Base-by-base conservation (phyloP, 2,797 vertebrate genomes). In the Poecilia velifera region DNA sequence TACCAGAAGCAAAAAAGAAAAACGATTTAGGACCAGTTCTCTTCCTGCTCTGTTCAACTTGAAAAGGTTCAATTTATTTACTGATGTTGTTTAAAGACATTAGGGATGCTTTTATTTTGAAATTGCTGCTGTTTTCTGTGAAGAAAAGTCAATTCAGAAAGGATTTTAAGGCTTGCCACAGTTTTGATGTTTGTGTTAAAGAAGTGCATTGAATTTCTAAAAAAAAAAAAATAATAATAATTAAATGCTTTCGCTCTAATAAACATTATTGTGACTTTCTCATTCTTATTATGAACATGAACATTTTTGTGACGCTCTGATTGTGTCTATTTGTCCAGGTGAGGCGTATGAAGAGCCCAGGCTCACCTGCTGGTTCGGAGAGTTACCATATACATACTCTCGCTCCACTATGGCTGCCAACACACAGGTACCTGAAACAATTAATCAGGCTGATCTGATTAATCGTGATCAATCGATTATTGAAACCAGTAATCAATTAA, bases 361-460 rank as follows among this genome's bases (percentile, higher is more conserved):
- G 84, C 95, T 99, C 76, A 99, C 98, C 49, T 98, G 96, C 79
- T 99, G 98, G 98, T 99, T 95, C 51, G 98, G 98, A 84, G 97
- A 98, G 77, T 92, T 98, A 86, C 97, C 98, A 7, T 99, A 99
- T 74, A 98, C 97, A 0, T 99, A 99, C 34, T 96, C 98, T 78
- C 93, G 79, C 80, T 95, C 98, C 88, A 98, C 96, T 28, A 94
- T 99, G 97, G 94, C 96, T 70, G 94, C 97, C 79, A 99, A 98
- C 86, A 81, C 96, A 80, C 91, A 98, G 87, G 98, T 99, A 53
- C 46, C 20, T 71, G 49, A 25, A 53, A 53, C 2, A 20, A 53
- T 53, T 22, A 51, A 51, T 51, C 49, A 22, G 20, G 43, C 9
- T 0, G 18, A 49, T 49, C 47, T 49, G 47, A 49, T 20, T 49